Conservation (phyloP, 2,797 vertebrate genomes). For the Botia kubotai region DNA sequence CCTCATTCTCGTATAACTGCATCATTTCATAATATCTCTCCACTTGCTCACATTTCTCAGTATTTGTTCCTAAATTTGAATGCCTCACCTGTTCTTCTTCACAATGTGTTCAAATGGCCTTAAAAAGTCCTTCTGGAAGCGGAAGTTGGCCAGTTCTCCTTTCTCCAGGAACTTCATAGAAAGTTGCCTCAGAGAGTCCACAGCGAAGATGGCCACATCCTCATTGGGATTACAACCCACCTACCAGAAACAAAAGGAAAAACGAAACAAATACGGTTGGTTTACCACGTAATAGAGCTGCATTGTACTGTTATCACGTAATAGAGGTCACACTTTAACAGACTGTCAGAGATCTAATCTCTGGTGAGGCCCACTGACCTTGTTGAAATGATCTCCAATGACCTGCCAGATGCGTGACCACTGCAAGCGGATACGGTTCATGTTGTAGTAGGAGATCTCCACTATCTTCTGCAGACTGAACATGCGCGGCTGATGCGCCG, state of each 20-base stretch:
- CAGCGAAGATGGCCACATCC: conserved; percentile 95
- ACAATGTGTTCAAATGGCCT: conserved; percentile 96
- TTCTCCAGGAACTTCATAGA: conserved; percentile 98
- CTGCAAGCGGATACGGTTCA: conserved; percentile 95
- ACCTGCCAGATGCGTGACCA: conserved; percentile 98
- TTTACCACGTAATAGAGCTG: no score
- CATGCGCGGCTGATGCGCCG: conserved; percentile 93
- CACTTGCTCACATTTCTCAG: not conserved
- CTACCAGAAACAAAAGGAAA: conserved; percentile 66
- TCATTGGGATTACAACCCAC: conserved; percentile 97
- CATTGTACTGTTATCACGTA: not conserved
- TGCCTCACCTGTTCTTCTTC: conserved; percentile 91
- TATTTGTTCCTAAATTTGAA: not conserved
- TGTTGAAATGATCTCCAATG: conserved; percentile 96
- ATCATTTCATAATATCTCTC: no score
- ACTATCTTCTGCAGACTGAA: conserved; percentile 98
- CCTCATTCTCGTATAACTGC: not conserved
- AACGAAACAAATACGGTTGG: no score
- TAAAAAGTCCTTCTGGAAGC: conserved; percentile 96
- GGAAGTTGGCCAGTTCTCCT: conserved; percentile 95
- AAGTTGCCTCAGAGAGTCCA: conserved; percentile 93
- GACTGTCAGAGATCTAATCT: no score
- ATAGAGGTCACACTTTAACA: not conserved
- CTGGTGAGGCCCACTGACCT: conserved; percentile 75
- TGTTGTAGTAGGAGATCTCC: conserved; percentile 98